Evolutionary conservation across 1,140 invertebrate genomes (phyloP), one percentile per base, ranked within the genome.

Genomic region (Nephila pilipes): DNA sequence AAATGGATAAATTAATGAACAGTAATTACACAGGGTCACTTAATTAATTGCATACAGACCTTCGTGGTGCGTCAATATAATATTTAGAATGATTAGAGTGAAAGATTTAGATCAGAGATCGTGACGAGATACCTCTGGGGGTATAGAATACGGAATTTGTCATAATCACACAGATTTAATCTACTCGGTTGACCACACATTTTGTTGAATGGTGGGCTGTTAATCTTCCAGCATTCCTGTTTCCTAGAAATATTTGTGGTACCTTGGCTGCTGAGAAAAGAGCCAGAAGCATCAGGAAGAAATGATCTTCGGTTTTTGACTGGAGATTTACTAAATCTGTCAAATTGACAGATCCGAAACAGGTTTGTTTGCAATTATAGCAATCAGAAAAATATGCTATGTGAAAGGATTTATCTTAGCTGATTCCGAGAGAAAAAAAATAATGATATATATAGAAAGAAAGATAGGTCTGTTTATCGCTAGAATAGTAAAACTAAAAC

Each of bases 1-100:
- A 81, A 81, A 81, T 81, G 36, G 79, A 55, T 29, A 55, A 81
- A 46, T 81, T 81, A 81, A 81, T 81, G 79, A 81, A 36, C 20
- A 36, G 79, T 55, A 81, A 81, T 81, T 81, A 81, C 79, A 55
- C 36, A 81, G 79, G 38, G 36, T 38, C 46, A 25, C 18, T 54
- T 81, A 81, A 81, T 81, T 81, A 38, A 81, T 81, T 81, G 54
- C 22, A 46, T 46, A 5, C 10, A 46, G 38, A 4, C 5, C 38
- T 46, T 46, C 25, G 79, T 25, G 79, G 79, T 46, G 38, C 65
- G 29, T 10, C 65, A 32, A 75, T 75, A 25, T 75, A 75, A 75
- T 29, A 75, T 75, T 75, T 75, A 75, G 65, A 29, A 29, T 75
- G 65, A 75, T 75, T 75, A 75, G 29, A 75, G 2, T 10, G 12